These are phyloP conservation scores for Nannoperca australis DNA, from an alignment of 2,797 vertebrate genomes.

Conservation along the genomic window DNA sequence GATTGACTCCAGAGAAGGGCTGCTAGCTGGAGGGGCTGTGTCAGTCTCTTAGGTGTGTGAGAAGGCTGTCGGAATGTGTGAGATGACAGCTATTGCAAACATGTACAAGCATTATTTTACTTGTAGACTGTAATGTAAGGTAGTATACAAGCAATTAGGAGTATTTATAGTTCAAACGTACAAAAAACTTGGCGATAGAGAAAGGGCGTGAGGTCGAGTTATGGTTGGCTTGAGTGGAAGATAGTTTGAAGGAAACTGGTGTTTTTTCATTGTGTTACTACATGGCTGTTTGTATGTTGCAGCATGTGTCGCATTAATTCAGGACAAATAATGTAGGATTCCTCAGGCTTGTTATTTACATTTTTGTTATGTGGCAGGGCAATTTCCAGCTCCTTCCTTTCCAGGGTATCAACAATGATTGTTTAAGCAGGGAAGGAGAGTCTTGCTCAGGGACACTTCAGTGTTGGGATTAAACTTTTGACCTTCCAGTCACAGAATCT, in stretches of 20 bases:
- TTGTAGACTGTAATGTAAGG: too few relatives aligned
- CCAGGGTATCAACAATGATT: slow-evolving; percentile 6
- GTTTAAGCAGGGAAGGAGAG: slow-evolving; percentile 9
- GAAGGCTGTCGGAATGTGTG: slow-evolving; percentile 8
- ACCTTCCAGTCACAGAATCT: slow-evolving; percentile 3
- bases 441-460: slow-evolving; percentile 8
- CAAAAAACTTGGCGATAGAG: not conserved
- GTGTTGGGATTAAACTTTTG: slow-evolving; percentile 29
- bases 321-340: slow-evolving; percentile 8
- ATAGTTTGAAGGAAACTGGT: slow-evolving; percentile 18
- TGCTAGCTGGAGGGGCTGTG: slow-evolving; percentile 32
- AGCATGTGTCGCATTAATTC: slow-evolving; percentile 11
- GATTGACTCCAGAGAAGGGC: slow-evolving; percentile 74
- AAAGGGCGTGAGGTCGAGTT: not conserved
- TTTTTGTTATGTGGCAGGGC: not conserved
- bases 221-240: slow-evolving; percentile 2
- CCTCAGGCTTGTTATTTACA: slow-evolving; percentile 2
- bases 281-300: slow-evolving; percentile 14
- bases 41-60: slow-evolving; percentile 26
- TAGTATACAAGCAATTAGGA: not conserved
- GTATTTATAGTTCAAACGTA: slow-evolving; percentile 2
- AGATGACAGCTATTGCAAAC: slow-evolving; percentile 27
- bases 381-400: not conserved
- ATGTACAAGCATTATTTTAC: not conserved
- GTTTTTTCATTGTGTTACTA: slow-evolving; percentile 23